Percentiles rank a stretch among this genome's conserved stretches.
phyloP scores from a whole-genome alignment of 2,113 vertebrate genomes.

The Colinus virginianus region DNA sequence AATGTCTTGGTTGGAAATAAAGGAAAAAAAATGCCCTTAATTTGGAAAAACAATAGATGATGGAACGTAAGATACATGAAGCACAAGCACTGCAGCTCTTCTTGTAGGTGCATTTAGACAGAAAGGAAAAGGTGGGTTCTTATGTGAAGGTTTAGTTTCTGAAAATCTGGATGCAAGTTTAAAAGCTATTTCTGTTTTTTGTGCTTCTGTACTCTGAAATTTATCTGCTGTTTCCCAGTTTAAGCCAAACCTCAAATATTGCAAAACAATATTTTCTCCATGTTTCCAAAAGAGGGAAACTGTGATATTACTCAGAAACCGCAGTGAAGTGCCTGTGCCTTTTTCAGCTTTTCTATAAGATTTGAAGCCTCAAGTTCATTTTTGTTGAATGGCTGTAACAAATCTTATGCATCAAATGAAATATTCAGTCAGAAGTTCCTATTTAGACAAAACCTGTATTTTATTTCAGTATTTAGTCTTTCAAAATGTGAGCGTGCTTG shows the following conservation, averaged over 20 bases:
- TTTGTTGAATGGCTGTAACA: neutral
- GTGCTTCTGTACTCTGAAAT: neutral
- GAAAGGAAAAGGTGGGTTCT: neutral
- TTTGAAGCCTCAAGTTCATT: neutral
- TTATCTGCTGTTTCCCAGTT: neutral
- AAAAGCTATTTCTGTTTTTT: neutral
- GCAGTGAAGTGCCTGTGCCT: neutral
- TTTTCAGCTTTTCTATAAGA: neutral
- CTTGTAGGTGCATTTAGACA: neutral
- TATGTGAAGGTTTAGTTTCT: neutral
- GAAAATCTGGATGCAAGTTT: neutral
- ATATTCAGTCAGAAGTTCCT: neutral
- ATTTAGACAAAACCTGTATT: neutral
- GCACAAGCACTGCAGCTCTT: conserved; percentile 20
- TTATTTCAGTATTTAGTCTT: conserved; percentile 12
- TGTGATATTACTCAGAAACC: neutral
- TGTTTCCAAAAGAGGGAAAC: neutral
- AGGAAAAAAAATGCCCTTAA: neutral
- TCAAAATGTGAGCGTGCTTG: rapidly evolving
- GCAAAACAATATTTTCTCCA: neutral
- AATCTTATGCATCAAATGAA: neutral
- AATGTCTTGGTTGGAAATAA: conserved; percentile 36
- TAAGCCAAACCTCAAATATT: neutral
- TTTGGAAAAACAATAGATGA: conserved; percentile 21
- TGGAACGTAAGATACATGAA: conserved; percentile 4